Percentiles rank a stretch among this genome's conserved stretches.
These are phyloP conservation scores for Otolemur garnettii DNA, from an alignment of 2,113 vertebrate species.

Conservation along the genomic window DNA sequence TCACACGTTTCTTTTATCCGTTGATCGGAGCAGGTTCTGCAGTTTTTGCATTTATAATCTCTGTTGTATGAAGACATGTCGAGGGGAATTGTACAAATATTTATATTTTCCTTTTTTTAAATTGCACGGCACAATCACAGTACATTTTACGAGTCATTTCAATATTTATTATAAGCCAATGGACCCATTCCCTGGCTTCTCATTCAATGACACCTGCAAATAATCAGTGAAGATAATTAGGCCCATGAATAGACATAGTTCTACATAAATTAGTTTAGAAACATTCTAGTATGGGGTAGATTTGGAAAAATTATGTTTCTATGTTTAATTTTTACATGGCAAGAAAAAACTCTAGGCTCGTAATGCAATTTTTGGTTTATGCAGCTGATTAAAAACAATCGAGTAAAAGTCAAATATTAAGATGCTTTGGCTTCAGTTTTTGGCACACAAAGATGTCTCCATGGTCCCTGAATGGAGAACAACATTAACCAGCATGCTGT, in stretches of 20 bases:
- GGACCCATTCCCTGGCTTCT: constrained; percentile 68
- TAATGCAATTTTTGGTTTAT: constrained; percentile 83
- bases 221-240: constrained; percentile 81
- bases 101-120: constrained; percentile 49
- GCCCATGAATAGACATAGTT: constrained; percentile 74
- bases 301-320: constrained; percentile 77
- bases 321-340: constrained; percentile 69
- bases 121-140: neutral
- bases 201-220: constrained; percentile 79
- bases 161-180: constrained; percentile 76
- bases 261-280: constrained; percentile 74
- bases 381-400: constrained; percentile 80
- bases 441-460: constrained; percentile 70
- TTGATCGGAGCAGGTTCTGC: constrained; percentile 74
- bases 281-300: constrained; percentile 61
- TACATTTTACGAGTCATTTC: constrained; percentile 78
- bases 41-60: constrained; percentile 67
- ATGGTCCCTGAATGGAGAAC: constrained; percentile 81
- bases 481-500: constrained; percentile 85
- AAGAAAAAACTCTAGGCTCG: constrained; percentile 73
- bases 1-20: constrained; percentile 73
- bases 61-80: constrained; percentile 69
- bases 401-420: constrained; percentile 85
- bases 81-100: constrained; percentile 57
- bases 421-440: constrained; percentile 84